Percentiles rank a stretch among this genome's conserved stretches.
Evolutionary conservation across 2,797 vertebrate genomes (phyloP).

Genomic region (Gymnodraco acuticeps): DNA sequence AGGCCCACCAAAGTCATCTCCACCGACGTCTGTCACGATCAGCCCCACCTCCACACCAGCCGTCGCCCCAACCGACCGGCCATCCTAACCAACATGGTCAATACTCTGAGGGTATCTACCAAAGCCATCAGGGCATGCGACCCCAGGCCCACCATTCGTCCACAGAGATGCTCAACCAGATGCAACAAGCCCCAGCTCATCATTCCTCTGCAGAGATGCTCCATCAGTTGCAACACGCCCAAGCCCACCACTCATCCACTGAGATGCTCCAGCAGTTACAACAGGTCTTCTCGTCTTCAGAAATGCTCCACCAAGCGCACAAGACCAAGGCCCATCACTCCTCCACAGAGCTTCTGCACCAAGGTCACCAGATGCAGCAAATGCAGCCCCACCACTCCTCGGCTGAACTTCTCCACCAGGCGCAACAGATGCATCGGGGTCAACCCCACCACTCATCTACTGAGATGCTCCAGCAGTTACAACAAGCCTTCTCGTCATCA

Average conservation of each 20-base stretch:
- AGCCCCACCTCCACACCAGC: conserved; percentile 76
- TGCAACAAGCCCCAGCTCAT: conserved; percentile 62
- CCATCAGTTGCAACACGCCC: no score
- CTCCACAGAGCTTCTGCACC: conserved; percentile 58
- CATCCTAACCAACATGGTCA: conserved; percentile 64
- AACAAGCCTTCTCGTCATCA: conserved; percentile 69
- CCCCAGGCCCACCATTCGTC: conserved; percentile 73
- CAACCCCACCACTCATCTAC: conserved; percentile 72
- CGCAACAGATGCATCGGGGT: conserved; percentile 72
- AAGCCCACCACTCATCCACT: no score
- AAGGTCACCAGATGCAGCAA: conserved; percentile 63
- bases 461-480: conserved; percentile 77
- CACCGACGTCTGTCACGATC: conserved; percentile 76
- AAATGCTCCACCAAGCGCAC: conserved; percentile 76
- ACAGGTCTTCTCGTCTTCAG: conserved; percentile 42
- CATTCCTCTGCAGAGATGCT: conserved; percentile 52
- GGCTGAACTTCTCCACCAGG: conserved; percentile 70
- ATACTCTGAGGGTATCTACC: conserved; percentile 77
- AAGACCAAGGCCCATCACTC: conserved; percentile 72
- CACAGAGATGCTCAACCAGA: conserved; percentile 69
- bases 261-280: conserved; percentile 68
- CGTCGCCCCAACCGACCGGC: conserved; percentile 52
- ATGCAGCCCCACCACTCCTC: conserved; percentile 78
- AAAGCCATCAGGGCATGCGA: conserved; percentile 72
- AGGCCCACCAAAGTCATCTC: conserved; percentile 63